Conservation (phyloP, 2,113 vertebrate genomes). For the Galbula dea region DNA sequence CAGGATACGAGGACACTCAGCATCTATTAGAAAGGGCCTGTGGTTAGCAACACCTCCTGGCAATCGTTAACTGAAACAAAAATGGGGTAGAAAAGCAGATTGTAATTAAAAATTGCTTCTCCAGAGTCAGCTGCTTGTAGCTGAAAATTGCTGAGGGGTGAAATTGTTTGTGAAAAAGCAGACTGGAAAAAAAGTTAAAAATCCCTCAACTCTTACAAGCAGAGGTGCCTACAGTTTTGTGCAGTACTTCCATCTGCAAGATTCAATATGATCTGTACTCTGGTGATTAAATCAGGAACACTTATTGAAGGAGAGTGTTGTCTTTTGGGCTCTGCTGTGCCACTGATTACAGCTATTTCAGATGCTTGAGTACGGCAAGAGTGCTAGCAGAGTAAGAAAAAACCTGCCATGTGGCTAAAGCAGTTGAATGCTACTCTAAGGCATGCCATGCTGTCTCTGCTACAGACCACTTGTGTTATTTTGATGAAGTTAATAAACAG, state of each 20-base stretch:
- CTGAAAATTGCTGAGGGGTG: background rate
- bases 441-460: background rate
- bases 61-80: background rate
- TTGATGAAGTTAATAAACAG: background rate
- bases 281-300: background rate
- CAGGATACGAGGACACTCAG: background rate
- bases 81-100: background rate
- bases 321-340: background rate
- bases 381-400: background rate
- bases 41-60: background rate
- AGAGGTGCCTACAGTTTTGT: background rate
- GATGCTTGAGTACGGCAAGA: background rate
- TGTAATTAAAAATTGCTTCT: slow-evolving; percentile 13
- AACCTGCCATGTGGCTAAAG: background rate
- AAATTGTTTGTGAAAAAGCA: background rate
- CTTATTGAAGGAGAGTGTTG: background rate
- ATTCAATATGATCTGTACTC: background rate
- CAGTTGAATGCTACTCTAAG: background rate
- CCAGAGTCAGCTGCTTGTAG: background rate
- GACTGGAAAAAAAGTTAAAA: background rate
- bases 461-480: background rate
- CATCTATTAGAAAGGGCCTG: background rate
- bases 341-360: background rate
- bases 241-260: background rate
- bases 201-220: background rate